Base-by-base conservation (phyloP, 1,140 invertebrate species). In the Solen grandis region DNA sequence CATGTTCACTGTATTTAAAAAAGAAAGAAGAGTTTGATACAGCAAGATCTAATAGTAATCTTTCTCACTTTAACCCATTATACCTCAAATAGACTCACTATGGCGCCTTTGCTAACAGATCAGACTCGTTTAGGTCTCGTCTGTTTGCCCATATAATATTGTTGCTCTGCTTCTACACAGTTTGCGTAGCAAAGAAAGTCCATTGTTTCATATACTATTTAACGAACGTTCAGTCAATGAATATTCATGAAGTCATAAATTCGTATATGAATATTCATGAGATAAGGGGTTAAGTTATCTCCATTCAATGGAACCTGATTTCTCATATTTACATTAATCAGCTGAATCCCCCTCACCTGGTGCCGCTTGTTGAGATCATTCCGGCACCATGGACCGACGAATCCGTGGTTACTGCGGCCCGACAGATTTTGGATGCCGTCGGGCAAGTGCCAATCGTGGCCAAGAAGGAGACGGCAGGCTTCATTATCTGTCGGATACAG, bases 291-390 rank as follows among this genome's bases (percentile, higher is more conserved):
- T n/a, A n/a, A n/a, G n/a, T n/a, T n/a, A n/a, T n/a, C n/a, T n/a
- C n/a, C n/a, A n/a, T n/a, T n/a, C n/a, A n/a, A n/a, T n/a, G n/a
- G n/a, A n/a, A n/a, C n/a, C n/a, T n/a, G n/a, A n/a, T n/a, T n/a
- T n/a, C n/a, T n/a, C n/a, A n/a, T n/a, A n/a, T n/a, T 60, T 10
- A 55, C n/a, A 62, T 66, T 57, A 35, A 73, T 25, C 59, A 95
- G 95, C 94, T 98, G 1, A 99, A 99, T 92, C 97, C 98, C 57
- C 97, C 97, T 0, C 98, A 98, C 89, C 98, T 97, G 89, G 96
- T 98, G 8, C 97, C 97, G 0, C 91, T 99, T 31, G 96, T 98
- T 0, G 98, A 99, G 93, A 94, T 99, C 52, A 96, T 98, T 1
- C 97, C 97, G 1, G 96, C 97, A 0, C 96, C 97, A 3, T 98